Evolutionary conservation across 2,113 vertebrate genomes (phyloP), one percentile per base, ranked within the genome.

Genomic region (Phainopepla nitens): DNA sequence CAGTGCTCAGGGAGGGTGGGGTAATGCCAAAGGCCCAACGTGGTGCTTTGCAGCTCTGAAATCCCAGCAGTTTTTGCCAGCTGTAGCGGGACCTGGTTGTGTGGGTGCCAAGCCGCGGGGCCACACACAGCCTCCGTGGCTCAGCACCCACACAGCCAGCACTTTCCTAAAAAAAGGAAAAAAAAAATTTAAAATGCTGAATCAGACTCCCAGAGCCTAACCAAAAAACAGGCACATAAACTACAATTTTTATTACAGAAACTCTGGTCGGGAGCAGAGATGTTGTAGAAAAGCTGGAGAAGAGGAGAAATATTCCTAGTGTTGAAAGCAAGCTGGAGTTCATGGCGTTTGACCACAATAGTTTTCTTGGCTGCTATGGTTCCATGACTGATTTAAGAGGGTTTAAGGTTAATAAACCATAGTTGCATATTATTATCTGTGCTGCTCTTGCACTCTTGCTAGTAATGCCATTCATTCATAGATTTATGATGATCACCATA

Each of bases 311-410:
- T 91, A 81, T 78, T 90, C 82, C n/a, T 93, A 22, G 61, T 73
- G 79, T 83, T 94, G 89, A 92, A 95, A 93, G 81, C 85, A 89
- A 95, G 68, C 57, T 84, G 70, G 90, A 92, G 85, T 91, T 97
- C 96, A 92, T 61, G 56, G 47, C 2, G 0, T 93, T 96, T 93
- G 82, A 97, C 97, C 96, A 96, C 97, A 97, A 89, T 93, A 96
- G 89, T 96, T 94, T 96, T 97, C 85, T 97, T 97, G 96, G 97
- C 96, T 96, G 93, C 94, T 92, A 93, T 84, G 90, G 82, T 94
- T 70, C 86, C 69, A 64, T 92, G 95, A 96, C 76, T 96, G 93
- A 97, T 95, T 94, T 89, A 94, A 94, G 89, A 64, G 58, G 24
- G 68, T 90, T 96, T 97, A 96, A 96, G 87, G 90, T 96, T 97